phyloP scores from a whole-genome alignment of 2,113 vertebrate genomes.

The Saguinus midas region DNA sequence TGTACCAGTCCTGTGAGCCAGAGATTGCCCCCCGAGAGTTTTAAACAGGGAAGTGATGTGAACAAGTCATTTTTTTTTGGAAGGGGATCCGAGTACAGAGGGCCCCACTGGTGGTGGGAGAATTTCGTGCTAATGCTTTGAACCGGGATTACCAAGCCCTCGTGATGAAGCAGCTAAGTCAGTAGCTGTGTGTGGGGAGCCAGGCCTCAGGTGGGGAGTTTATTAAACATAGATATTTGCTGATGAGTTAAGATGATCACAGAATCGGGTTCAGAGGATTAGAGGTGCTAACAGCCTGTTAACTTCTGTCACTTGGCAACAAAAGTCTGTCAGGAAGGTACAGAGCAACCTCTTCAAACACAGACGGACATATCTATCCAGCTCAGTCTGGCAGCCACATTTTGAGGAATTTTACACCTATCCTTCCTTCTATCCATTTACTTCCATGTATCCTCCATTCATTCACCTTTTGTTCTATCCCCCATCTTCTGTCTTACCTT shows the following conservation, averaged over 20 bases:
- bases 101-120: slow-evolving; percentile 55
- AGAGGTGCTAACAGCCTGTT: slow-evolving; percentile 70
- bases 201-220: slow-evolving; percentile 29
- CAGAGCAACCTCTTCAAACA: neutral
- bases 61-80: neutral
- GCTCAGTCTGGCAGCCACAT: neutral
- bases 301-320: slow-evolving; percentile 50
- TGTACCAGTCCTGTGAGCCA: neutral
- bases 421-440: neutral
- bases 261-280: slow-evolving; percentile 70
- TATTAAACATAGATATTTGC: slow-evolving; percentile 78
- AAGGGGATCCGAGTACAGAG: slow-evolving; percentile 13
- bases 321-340: neutral
- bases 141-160: slow-evolving; percentile 67
- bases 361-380: neutral
- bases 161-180: slow-evolving; percentile 63
- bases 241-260: slow-evolving; percentile 74
- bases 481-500: neutral
- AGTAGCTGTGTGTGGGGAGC: slow-evolving; percentile 63
- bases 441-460: neutral
- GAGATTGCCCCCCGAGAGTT: neutral
- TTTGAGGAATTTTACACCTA: neutral
- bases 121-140: neutral
- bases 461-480: fast-evolving
- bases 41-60: neutral